A percentile compares a stretch with the other conserved stretches of the same genome.
Conservation (phyloP, 2,888 invertebrate species). For the Coenonympha arcania region DNA sequence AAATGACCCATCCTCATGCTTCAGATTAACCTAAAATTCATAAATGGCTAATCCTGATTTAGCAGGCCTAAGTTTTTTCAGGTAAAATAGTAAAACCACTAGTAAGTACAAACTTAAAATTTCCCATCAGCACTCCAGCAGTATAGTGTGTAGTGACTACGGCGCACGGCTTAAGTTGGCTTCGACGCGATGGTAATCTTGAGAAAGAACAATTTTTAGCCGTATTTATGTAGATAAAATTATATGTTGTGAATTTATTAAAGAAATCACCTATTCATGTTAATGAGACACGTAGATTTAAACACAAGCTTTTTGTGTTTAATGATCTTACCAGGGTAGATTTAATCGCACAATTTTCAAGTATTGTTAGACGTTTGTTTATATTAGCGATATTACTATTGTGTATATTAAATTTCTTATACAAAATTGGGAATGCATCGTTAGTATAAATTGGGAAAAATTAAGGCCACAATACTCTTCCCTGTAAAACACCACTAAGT, state of each 20-base stretch:
- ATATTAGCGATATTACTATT: conserved; percentile 1
- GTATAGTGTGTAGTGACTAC: conserved; percentile 55
- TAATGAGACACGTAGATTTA: conserved; percentile 14
- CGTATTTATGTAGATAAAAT: conserved; percentile 24
- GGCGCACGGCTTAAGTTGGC: conserved; percentile 69
- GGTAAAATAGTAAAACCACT: background rate
- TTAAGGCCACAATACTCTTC: background rate
- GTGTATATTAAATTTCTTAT: background rate
- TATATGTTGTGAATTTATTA: conserved; percentile 28
- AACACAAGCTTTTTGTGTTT: background rate
- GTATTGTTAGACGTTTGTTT: conserved; percentile 5
- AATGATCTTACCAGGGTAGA: background rate
- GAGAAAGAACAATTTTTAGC: conserved; percentile 37
- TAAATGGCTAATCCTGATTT: too few relatives aligned
- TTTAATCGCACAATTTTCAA: conserved; percentile 3
- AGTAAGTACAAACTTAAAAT: background rate
- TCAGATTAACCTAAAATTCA: too few relatives aligned
- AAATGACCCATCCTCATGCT: too few relatives aligned
- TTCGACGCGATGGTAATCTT: conserved; percentile 54
- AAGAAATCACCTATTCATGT: conserved; percentile 24
- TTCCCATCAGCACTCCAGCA: background rate
- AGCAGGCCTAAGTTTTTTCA: background rate
- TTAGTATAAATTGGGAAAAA: background rate
- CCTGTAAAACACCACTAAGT: background rate
- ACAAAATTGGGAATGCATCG: background rate